These are phyloP conservation scores for Coregonus suidteri DNA, from an alignment of 2,797 vertebrate species.

Conservation along the genomic window DNA sequence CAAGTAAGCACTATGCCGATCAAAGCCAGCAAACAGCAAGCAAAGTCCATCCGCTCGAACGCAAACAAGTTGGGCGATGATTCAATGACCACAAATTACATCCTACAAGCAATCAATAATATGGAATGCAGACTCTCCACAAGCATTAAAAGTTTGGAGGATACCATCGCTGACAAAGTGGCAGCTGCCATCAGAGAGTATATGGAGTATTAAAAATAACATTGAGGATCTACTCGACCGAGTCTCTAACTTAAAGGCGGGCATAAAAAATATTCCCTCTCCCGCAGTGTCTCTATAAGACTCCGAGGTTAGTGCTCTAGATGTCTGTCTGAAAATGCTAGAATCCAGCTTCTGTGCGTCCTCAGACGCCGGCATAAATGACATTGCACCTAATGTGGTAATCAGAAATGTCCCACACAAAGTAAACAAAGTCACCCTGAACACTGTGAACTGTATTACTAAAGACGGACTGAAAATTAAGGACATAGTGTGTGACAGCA, in stretches of 20 bases:
- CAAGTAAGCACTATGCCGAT: no score
- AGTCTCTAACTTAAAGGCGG: not conserved
- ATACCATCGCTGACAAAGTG: not conserved
- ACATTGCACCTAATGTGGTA: not conserved
- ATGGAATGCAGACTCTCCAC: not conserved
- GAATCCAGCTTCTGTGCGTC: not conserved
- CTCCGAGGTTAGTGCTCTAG: not conserved
- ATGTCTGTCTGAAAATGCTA: not conserved
- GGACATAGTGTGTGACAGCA: not conserved
- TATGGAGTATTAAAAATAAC: not conserved
- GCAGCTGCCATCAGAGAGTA: not conserved
- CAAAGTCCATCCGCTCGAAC: not conserved
- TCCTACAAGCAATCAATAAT: constrained; percentile 1
- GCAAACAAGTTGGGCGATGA: not conserved
- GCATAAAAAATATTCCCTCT: not conserved
- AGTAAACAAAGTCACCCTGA: not conserved
- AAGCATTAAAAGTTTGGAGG: not conserved
- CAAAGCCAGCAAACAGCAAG: not conserved
- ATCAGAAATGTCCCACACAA: constrained; percentile 2
- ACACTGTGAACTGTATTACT: not conserved
- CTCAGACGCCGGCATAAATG: not conserved
- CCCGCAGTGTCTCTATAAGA: not conserved
- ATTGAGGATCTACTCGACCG: not conserved
- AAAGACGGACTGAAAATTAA: constrained; percentile 3
- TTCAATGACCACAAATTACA: not conserved